Conservation (phyloP, 2,888 invertebrate genomes). For the Epistrophe grossulariae region DNA sequence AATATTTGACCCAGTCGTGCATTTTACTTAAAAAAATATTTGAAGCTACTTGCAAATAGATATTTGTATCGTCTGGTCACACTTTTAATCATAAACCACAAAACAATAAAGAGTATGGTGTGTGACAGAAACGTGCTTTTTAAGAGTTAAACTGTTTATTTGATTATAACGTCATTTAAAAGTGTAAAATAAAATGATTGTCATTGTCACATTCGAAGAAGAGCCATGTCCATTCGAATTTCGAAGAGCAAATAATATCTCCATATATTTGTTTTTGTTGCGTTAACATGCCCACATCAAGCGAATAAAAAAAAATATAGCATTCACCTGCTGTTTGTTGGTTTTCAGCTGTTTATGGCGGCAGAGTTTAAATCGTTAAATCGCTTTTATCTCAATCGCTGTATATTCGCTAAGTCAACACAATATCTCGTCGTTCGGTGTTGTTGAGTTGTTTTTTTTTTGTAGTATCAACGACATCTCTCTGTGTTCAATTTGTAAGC, state of each 20-base stretch:
- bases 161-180: constrained; percentile 2
- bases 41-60: neutral
- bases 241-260: constrained; percentile 36
- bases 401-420: constrained; percentile 16
- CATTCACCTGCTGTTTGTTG: constrained; percentile 25
- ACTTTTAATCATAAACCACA: neutral
- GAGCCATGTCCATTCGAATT: constrained; percentile 20
- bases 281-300: constrained; percentile 10
- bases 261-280: neutral
- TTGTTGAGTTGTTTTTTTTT: constrained; percentile 13
- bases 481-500: constrained; percentile 21
- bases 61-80: constrained; percentile 5
- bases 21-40: no score
- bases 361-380: neutral
- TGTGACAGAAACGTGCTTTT: constrained; percentile 16
- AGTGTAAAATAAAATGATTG: neutral
- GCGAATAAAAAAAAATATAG: neutral
- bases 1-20: no score
- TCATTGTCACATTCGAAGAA: constrained; percentile 43
- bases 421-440: constrained; percentile 22
- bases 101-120: constrained; percentile 17
- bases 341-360: constrained; percentile 20
- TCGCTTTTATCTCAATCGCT: constrained; percentile 23
- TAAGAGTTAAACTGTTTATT: constrained; percentile 19
- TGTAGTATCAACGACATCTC: constrained; percentile 19